Evolutionary conservation across 1,140 invertebrate genomes (phyloP), one percentile per base, ranked within the genome.

Genomic region (Cherax quadricarinatus): DNA sequence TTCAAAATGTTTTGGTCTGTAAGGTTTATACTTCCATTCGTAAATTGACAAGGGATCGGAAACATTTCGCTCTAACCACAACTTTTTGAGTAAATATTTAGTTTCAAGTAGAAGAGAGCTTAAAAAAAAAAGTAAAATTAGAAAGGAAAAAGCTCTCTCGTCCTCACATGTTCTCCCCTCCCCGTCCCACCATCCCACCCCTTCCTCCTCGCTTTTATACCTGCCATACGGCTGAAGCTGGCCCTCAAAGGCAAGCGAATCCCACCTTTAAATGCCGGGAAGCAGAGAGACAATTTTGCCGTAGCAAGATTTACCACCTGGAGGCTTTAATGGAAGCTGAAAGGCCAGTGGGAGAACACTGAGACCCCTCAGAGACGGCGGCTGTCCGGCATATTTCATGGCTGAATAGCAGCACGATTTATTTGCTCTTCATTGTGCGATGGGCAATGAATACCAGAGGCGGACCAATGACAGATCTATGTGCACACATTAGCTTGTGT

Each of bases 351-450:
- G 70, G 70, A 75, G 70, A 30, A 75, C n/a, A 30, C 70, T 30
- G 30, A 41, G 30, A 41, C 30, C 30, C 30, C 30, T 41, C 30
- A 41, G 62, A 70, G 10, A 16, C 10, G 70, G 70, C 70, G n/a
- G 4, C 70, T 75, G 70, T 75, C 70, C 70, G 18, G 18, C 70
- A 75, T 75, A 75, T 75, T 75, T 75, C 70, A 75, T 75, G 18
- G n/a, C 14, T 75, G 70, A 75, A 75, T 75, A n/a, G n/a, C 30
- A 57, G 5, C n/a, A 10, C 4, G 70, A 75, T 75, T 75, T 24
- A 75, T 75, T 75, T 75, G 70, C n/a, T n/a, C 6, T 21, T 75
- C 18, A 75, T 75, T 75, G n/a, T 24, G 18, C 7, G 24, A 75
- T 75, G 70, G 70, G 24, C 18, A 12, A 30, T 30, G 70, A 30